Evolutionary conservation across 1,140 invertebrate genomes (phyloP).

Genomic region (Brachionus koreanus): DNA sequence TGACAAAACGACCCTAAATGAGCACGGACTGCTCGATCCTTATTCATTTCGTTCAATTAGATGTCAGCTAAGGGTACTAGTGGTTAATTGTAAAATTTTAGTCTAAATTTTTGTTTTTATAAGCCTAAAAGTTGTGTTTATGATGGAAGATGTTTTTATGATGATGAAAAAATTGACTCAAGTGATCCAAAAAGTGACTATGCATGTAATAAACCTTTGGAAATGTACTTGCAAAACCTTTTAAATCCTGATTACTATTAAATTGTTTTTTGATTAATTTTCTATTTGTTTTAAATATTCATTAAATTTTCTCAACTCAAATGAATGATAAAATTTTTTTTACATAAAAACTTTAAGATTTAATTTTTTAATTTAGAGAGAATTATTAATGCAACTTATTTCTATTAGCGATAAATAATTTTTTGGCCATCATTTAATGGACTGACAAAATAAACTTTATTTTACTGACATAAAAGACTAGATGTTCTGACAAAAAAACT

Average conservation of each 20-base stretch:
- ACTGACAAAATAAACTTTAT: too few relatives aligned
- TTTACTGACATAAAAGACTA: too few relatives aligned
- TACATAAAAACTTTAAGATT: too few relatives aligned
- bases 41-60: neutral
- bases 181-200: neutral
- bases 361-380: too few relatives aligned
- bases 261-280: neutral
- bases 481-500: too few relatives aligned
- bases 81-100: neutral
- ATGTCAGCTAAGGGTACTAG: slow-evolving; percentile 25
- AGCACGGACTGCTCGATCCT: neutral
- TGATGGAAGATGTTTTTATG: slow-evolving; percentile 32
- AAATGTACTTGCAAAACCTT: neutral
- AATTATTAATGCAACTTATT: too few relatives aligned
- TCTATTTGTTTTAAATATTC: neutral
- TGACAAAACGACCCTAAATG: neutral
- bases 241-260: neutral
- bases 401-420: too few relatives aligned
- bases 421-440: too few relatives aligned
- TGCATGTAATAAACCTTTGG: neutral
- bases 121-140: slow-evolving; percentile 36
- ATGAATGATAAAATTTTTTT: too few relatives aligned
- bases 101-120: neutral
- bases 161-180: slow-evolving; percentile 22
- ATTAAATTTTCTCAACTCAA: too few relatives aligned